Base-by-base conservation (phyloP, 2,113 vertebrate species). In the Sus scrofa region DNA sequence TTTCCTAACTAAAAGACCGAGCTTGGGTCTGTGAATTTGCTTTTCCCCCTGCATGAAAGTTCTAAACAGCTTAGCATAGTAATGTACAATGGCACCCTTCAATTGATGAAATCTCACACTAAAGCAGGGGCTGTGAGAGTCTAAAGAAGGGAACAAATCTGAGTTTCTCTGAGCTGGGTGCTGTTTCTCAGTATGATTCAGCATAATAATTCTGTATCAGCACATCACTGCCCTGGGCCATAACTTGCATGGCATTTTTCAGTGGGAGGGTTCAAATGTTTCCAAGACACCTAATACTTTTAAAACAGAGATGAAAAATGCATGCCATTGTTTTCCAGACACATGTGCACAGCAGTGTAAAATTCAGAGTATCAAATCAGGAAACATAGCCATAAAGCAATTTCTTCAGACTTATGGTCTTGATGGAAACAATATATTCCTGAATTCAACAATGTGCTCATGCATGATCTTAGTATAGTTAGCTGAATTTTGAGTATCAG, bases 231-330 rank as follows among this genome's bases (percentile, higher is more conserved):
- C 96, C 65, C 56, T 16, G 50, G 89, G 92, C 70, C 7, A 20
- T 81, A 11, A 37, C 52, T 68, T 81, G 52, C 20, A 14, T 52
- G 63, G 7, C 34, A 26, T 89, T 95, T 97, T 91, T 92, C 77
- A 89, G 19, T 11, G 37, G 68, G 73, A 95, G 20, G 10, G 78
- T 81, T 91, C 78, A 77, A 6, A 85, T 92, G 54, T 75, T 97
- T 97, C 93, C 86, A 91, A 96, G 93, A 92, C 37, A 96, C 78
- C 52, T 91, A 96, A 84, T 75, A 87, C 74, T 96, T 97, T 73
- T 71, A 79, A 96, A 94, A 67, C 50, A 83, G 78, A 95, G 67
- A 83, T 89, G 95, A 97, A 83, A 91, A 97, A 95, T 95, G 71
- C 20, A 37, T 39, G 74, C 52, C 89, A 87, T 93, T 93, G 79